Conservation (phyloP, 2,797 vertebrate species). For the Xiphophorus birchmanni region DNA sequence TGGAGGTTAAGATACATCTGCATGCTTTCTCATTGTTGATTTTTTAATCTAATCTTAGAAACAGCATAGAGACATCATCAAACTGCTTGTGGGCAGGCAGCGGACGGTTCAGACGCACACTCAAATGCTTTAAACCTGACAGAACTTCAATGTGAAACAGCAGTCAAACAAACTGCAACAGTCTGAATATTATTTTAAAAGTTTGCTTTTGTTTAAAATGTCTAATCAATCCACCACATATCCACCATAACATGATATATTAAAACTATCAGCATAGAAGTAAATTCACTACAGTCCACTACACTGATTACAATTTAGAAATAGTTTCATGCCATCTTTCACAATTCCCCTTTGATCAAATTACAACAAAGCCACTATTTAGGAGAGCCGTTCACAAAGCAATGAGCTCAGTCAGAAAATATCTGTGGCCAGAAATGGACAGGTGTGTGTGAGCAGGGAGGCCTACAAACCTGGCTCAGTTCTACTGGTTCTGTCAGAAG, state of each 20-base stretch:
- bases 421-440: neutral
- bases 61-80: neutral
- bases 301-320: neutral
- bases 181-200: neutral
- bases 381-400: neutral
- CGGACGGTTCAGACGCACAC: no score
- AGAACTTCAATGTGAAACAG: neutral
- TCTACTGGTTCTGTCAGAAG: neutral
- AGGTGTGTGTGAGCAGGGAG: neutral
- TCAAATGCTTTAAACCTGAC: neutral
- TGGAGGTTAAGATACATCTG: slow-evolving; percentile 20
- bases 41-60: neutral
- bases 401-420: neutral
- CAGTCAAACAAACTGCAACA: neutral
- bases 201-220: neutral
- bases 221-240: neutral
- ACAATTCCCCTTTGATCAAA: neutral
- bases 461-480: neutral
- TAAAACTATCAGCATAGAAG: neutral
- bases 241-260: neutral
- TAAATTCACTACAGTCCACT: neutral
- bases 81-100: neutral
- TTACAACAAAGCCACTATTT: neutral
- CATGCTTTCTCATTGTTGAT: slow-evolving; percentile 7
- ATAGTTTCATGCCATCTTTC: neutral